Conservation (phyloP, 2,113 vertebrate genomes). For the Seriola quinqueradiata region DNA sequence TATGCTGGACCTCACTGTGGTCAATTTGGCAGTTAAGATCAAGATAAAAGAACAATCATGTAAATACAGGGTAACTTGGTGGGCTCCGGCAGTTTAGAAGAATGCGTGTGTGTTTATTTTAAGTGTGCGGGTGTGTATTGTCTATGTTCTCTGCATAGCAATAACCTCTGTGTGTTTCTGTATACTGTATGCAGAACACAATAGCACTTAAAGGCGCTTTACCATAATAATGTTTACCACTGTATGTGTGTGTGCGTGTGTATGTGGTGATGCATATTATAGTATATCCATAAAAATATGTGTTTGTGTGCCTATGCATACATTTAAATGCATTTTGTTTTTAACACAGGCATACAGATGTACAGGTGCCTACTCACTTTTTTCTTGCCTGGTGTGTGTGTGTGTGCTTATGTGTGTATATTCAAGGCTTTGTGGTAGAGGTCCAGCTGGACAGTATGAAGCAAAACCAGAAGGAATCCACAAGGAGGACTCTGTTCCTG, state of each 20-base stretch:
- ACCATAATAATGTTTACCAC: constrained; percentile 2
- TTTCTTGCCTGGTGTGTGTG: background rate
- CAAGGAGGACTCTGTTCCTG: constrained; percentile 88
- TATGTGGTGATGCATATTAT: background rate
- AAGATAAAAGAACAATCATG: constrained; percentile 74
- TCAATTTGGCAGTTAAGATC: constrained; percentile 73
- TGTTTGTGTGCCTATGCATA: background rate
- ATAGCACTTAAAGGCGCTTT: constrained; percentile 1
- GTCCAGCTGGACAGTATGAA: constrained; percentile 90
- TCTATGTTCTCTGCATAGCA: constrained; percentile 34
- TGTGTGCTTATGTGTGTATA: constrained; percentile 7
- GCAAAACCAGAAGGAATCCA: constrained; percentile 88
- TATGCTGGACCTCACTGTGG: constrained; percentile 72
- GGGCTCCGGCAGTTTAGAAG: constrained; percentile 55
- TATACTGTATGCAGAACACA: background rate
- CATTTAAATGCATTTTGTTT: background rate
- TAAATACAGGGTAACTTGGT: constrained; percentile 68
- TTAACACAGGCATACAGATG: background rate
- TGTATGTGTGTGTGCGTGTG: background rate
- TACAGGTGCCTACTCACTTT: background rate
- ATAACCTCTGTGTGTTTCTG: constrained; percentile 8
- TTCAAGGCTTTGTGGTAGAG: constrained; percentile 88
- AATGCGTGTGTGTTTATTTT: constrained; percentile 61
- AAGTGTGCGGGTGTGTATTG: constrained; percentile 47
- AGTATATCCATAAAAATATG: constrained; percentile 2